Evolutionary conservation across 2,797 vertebrate genomes (phyloP).

Genomic region (Stomatorhinus walkeri): DNA sequence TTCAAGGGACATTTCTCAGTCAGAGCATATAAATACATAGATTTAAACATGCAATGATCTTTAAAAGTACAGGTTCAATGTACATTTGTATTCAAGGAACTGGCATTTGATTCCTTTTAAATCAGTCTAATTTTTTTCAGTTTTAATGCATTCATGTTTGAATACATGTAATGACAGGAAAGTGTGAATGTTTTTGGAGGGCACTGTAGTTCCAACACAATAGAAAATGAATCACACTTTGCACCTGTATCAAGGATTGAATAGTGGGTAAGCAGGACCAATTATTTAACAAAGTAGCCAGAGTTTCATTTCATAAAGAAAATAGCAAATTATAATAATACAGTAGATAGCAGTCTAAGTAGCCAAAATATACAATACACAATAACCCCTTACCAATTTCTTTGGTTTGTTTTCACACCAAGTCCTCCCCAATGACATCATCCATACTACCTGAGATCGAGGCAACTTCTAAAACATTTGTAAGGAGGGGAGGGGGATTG

Average conservation of each 20-base stretch:
- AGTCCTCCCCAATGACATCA: slow-evolving; percentile 56
- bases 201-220: background rate
- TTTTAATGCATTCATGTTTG: background rate
- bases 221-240: background rate
- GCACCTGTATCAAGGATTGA: background rate
- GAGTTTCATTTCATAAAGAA: background rate
- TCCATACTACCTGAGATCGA: slow-evolving; percentile 70
- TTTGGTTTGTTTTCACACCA: slow-evolving; percentile 51
- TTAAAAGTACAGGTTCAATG: background rate
- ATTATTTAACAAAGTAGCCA: background rate
- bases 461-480: slow-evolving; percentile 53
- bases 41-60: background rate
- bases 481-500: background rate
- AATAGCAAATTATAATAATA: background rate
- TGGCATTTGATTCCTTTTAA: background rate
- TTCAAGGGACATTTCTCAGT: background rate
- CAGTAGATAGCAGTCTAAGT: background rate
- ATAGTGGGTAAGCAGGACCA: background rate
- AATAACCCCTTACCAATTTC: background rate
- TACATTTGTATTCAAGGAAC: background rate
- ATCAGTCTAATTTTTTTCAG: no score
- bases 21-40: background rate
- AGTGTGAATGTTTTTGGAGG: background rate
- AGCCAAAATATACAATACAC: background rate
- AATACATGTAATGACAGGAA: background rate